Percentiles rank a stretch among this genome's conserved stretches.
These are phyloP conservation scores for Drosophila neonasuta DNA, from an alignment of 2,888 invertebrate genomes.

Conservation along the genomic window DNA sequence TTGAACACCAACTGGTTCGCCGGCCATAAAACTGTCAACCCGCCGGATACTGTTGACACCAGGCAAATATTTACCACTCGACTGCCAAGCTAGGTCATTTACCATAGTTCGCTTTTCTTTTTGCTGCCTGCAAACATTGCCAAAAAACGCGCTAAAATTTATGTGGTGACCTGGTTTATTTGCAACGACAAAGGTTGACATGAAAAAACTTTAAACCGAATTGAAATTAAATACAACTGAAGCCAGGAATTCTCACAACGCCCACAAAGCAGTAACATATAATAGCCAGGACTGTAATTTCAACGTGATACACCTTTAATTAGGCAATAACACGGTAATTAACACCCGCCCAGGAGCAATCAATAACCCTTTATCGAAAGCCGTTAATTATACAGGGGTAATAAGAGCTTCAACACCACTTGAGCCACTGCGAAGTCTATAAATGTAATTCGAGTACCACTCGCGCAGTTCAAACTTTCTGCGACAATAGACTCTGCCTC, in stretches of 20 bases:
- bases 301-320: slow-evolving; percentile 17
- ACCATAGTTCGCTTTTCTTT: neutral
- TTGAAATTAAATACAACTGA: neutral
- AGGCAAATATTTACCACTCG: slow-evolving; percentile 57
- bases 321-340: slow-evolving; percentile 48
- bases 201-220: neutral
- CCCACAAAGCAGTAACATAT: too few relatives aligned
- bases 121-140: slow-evolving; percentile 15
- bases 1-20: neutral
- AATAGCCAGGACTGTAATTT: neutral
- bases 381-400: slow-evolving; percentile 56
- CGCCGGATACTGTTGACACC: slow-evolving; percentile 33
- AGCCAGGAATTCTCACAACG: neutral
- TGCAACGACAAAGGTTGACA: neutral
- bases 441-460: slow-evolving; percentile 19
- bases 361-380: slow-evolving; percentile 18
- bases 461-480: slow-evolving; percentile 12
- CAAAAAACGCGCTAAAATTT: slow-evolving; percentile 54
- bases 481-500: neutral
- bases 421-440: slow-evolving; percentile 27
- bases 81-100: slow-evolving; percentile 26
- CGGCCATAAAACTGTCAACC: slow-evolving; percentile 61
- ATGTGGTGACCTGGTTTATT: slow-evolving; percentile 62
- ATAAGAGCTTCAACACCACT: slow-evolving; percentile 31
- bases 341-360: slow-evolving; percentile 39